Percentiles rank a stretch among this genome's conserved stretches.
Evolutionary conservation across 1,140 invertebrate genomes (phyloP).

Genomic region (Leptoteleia sp.): DNA sequence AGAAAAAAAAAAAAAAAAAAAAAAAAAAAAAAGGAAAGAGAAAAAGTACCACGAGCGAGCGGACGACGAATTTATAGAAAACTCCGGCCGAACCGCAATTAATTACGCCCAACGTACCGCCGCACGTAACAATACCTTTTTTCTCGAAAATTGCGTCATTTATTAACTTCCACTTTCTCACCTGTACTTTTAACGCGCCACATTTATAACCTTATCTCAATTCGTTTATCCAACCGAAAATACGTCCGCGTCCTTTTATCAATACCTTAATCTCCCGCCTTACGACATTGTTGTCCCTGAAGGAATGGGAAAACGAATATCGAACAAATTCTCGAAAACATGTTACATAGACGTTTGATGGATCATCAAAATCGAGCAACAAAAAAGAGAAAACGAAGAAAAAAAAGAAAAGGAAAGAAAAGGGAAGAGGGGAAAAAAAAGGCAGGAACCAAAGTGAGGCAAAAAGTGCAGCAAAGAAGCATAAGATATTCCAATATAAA

Average conservation of each 20-base stretch:
- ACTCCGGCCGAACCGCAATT: not conserved
- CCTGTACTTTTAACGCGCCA: slow-evolving; percentile 50
- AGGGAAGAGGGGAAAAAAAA: too few relatives aligned
- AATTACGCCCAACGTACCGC: slow-evolving; percentile 1
- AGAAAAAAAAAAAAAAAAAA: too few relatives aligned
- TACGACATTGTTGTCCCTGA: slow-evolving; percentile 16
- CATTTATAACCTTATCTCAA: slow-evolving; percentile 54
- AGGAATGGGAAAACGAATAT: slow-evolving; percentile 10
- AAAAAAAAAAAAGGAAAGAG: too few relatives aligned
- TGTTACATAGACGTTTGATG: slow-evolving; percentile 16
- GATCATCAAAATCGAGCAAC: slow-evolving; percentile 14
- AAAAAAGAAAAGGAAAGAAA: not conserved
- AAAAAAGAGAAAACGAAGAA: not conserved
- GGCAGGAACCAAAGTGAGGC: too few relatives aligned
- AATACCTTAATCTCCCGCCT: slow-evolving; percentile 9
- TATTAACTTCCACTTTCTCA: slow-evolving; percentile 29
- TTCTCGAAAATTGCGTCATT: slow-evolving; percentile 29
- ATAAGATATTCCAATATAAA: too few relatives aligned
- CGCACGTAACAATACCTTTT: slow-evolving; percentile 7
- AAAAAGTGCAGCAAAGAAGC: too few relatives aligned
- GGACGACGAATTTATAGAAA: slow-evolving; percentile 1
- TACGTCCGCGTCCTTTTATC: slow-evolving; percentile 27
- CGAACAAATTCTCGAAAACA: slow-evolving; percentile 22
- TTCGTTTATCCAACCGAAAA: slow-evolving; percentile 42
- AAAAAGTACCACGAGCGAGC: not conserved